Base-by-base conservation (phyloP, 2,888 invertebrate genomes). In the Priocnemis perturbator region DNA sequence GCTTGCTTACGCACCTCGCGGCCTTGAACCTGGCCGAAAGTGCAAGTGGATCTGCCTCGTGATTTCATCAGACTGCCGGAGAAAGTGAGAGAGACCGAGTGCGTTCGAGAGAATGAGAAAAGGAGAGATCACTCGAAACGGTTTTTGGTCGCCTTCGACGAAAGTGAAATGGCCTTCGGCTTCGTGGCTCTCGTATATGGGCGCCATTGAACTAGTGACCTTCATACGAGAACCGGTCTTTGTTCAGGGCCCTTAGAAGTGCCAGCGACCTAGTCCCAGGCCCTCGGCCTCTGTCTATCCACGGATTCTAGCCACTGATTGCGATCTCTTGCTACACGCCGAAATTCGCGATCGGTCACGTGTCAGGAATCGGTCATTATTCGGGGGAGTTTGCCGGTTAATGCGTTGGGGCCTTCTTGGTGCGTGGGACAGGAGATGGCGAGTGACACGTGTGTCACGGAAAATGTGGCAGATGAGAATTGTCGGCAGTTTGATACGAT, bases 221-320 rank as follows among this genome's bases (percentile, higher is more conserved):
- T 88, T 88, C 87, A 87, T 87, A 86, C 79, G 79, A 80, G 80
- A 88, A 88, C 88, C 88, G 88, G 88, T 88, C 85, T 83, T 82
- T 79, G 83, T 85, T 84, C 83, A 62, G 69, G 77, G 77, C 81
- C 79, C 74, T 79, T 72, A 65, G 67, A 76, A 70, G 63, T 58
- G 15, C 75, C 75, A 78, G 67, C 76, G 81, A 79, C 81, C 77
- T 76, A 83, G 77, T 79, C 77, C 76, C 19, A 50, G 50, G 74
- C 73, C 77, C 73, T 73, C 66, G 67, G 67, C 76, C 60, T 64
- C 30, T 17, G n/a, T 19, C 77, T 73, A 73, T 69, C 74, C 74
- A 76, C 61, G 70, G 73, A 69, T 77, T 78, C 81, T 78, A 79
- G 78, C 76, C 79, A 67, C 5, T 2, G 4, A 55, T 15, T 3